Evolutionary conservation across 2,888 invertebrate species (phyloP), one percentile per base, ranked within the genome.

Genomic region (Perdita meconis): DNA sequence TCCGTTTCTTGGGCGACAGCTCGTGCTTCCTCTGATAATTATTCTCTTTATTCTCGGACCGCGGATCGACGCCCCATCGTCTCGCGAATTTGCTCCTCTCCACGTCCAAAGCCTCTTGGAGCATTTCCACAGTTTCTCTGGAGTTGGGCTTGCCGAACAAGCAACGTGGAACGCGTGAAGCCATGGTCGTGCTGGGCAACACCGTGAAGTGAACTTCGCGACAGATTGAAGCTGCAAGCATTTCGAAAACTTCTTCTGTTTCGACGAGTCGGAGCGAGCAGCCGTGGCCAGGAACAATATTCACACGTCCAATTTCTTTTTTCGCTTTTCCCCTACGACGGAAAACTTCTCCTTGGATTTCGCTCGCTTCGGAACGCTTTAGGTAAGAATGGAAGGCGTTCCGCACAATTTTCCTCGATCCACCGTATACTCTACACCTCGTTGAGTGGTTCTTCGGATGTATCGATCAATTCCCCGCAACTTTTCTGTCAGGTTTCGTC

Each of bases 111-210:
- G 95, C 94, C 72, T 95, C 95, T 40, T 94, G 93, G 81, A 95
- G 93, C 84, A 95, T 89, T 42, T 94, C 93, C 63, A 92, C 93
- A 3, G 95, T 95, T 66, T 95, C 95, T 30, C 94, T 93, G 3
- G 94, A 90, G 85, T 94, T 94, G 12, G 95, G 94, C 1, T 93
- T 93, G 8, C 95, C 95, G 84, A 95, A 95, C 2, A 95, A 90
- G 86, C 95, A 95, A 61, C 91, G 89, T 66, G 92, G 91, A 64
- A 91, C 91, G 51, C 90, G 89, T 60, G 88, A 83, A 16, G 81
- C 69, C 80, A 88, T 89, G 82, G 88, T 87, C 73, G 86, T 86
- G 74, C 87, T 59, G 53, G 90, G 82, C 66, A 91, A 73, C 80
- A 89, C 89, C 53, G 88, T 86, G 72, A 90, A 90, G 65, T 90